phyloP scores from a whole-genome alignment of 2,113 vertebrate species.

The Tringa solitaria region DNA sequence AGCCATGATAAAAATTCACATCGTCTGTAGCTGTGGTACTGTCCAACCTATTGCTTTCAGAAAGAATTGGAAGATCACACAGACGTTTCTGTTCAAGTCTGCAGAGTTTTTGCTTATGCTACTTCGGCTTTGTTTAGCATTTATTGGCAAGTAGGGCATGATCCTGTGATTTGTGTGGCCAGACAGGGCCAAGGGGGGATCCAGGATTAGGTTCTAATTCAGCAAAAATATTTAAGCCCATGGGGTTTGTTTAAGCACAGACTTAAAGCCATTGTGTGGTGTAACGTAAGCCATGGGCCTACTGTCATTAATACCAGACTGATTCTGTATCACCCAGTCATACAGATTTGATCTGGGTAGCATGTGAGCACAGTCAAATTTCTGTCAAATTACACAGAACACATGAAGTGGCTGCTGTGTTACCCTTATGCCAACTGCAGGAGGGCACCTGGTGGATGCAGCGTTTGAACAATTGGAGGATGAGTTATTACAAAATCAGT shows the following conservation, averaged over 20 bases:
- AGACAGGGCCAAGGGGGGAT: not conserved
- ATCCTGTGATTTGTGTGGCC: not conserved
- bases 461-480: not conserved
- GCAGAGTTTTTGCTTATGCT: not conserved
- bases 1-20: slow-evolving; percentile 56
- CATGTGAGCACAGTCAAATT: not conserved
- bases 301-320: not conserved
- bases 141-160: not conserved
- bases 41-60: slow-evolving; percentile 59
- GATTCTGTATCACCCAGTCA: not conserved
- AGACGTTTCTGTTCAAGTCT: not conserved
- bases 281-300: not conserved
- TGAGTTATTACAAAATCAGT: not conserved
- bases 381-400: not conserved
- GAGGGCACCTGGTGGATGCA: not conserved
- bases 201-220: slow-evolving; percentile 10
- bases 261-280: not conserved
- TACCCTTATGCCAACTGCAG: not conserved
- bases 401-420: not conserved
- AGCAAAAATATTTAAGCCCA: not conserved
- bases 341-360: not conserved
- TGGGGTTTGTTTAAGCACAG: slow-evolving; percentile 11
- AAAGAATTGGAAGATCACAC: slow-evolving; percentile 24
- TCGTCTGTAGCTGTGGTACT: slow-evolving; percentile 26
- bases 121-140: not conserved